Percentiles rank a stretch among this genome's conserved stretches.
These are phyloP conservation scores for Xiphorhynchus elegans DNA, from an alignment of 2,113 vertebrate genomes.

Conservation along the genomic window DNA sequence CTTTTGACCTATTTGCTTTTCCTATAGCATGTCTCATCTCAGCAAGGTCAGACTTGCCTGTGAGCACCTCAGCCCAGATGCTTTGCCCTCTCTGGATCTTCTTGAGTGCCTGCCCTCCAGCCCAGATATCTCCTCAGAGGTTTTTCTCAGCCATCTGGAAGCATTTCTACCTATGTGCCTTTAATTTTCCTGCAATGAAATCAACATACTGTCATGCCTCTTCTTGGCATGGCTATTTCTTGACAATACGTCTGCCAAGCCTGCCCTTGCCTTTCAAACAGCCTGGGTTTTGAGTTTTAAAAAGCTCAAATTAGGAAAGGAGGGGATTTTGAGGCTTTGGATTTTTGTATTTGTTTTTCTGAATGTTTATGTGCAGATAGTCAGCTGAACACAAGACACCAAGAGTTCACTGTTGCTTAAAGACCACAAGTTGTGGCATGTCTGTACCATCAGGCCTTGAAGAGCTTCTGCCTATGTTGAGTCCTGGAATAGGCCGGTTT, in stretches of 20 bases:
- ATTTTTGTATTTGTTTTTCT: not conserved
- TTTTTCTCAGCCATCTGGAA: not conserved
- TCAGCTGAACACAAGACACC: not conserved
- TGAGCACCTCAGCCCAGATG: not conserved
- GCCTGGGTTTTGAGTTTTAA: not conserved
- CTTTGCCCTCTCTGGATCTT: not conserved
- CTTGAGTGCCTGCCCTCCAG: not conserved
- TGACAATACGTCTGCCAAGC: not conserved
- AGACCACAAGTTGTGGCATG: not conserved
- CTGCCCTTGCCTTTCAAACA: not conserved
- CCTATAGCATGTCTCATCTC: not conserved
- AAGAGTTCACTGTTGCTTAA: not conserved
- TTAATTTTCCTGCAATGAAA: slow-evolving; percentile 9
- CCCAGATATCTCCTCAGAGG: not conserved
- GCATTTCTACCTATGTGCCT: not conserved
- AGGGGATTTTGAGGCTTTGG: not conserved
- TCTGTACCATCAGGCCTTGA: not conserved
- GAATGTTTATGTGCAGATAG: not conserved
- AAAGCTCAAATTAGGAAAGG: not conserved
- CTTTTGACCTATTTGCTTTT: slow-evolving; percentile 35
- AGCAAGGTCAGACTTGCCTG: slow-evolving; percentile 8
- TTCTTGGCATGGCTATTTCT: not conserved
- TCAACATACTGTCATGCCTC: not conserved
- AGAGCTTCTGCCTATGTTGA: not conserved
- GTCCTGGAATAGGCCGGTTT: not conserved